Evolutionary conservation across 2,888 invertebrate genomes (phyloP).

Genomic region (Hanleya hanleyi): DNA sequence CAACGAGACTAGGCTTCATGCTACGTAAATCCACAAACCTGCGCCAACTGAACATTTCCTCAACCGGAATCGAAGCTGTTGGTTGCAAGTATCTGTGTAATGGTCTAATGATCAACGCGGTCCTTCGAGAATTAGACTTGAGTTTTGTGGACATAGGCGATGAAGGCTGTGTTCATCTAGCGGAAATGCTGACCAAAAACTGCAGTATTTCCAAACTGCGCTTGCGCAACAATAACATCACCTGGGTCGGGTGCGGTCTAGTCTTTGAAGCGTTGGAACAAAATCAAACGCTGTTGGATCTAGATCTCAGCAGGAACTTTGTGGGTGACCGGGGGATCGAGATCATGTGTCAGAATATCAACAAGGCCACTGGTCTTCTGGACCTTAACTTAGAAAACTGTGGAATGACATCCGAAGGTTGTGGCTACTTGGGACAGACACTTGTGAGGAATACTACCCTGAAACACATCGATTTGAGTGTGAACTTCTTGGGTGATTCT

Average conservation of each 20-base stretch:
- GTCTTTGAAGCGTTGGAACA: conserved; percentile 60
- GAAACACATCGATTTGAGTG: conserved; percentile 63
- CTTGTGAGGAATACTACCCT: conserved; percentile 58
- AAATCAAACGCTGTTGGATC: conserved; percentile 57
- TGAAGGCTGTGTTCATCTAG: conserved; percentile 56
- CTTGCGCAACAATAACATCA: conserved; percentile 62
- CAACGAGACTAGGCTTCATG: conserved; percentile 52
- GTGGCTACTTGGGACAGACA: conserved; percentile 59
- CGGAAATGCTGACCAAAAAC: conserved; percentile 58
- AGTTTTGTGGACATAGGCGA: conserved; percentile 69
- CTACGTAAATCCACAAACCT: conserved; percentile 55
- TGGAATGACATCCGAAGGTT: conserved; percentile 59
- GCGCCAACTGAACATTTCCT: conserved; percentile 62
- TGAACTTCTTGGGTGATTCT: conserved; percentile 63
- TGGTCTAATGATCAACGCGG: conserved; percentile 50
- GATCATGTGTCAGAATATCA: conserved; percentile 60
- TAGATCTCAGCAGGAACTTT: conserved; percentile 68
- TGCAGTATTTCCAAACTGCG: conserved; percentile 59
- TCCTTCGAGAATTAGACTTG: conserved; percentile 65
- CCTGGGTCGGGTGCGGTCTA: conserved; percentile 61
- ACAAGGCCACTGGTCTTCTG: conserved; percentile 56
- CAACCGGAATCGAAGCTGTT: conserved; percentile 58
- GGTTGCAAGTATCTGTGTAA: conserved; percentile 55
- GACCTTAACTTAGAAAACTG: conserved; percentile 69
- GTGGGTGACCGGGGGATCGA: conserved; percentile 62